Evolutionary conservation across 2,113 vertebrate species (phyloP).

Genomic region (Rhinoptilus africanus): DNA sequence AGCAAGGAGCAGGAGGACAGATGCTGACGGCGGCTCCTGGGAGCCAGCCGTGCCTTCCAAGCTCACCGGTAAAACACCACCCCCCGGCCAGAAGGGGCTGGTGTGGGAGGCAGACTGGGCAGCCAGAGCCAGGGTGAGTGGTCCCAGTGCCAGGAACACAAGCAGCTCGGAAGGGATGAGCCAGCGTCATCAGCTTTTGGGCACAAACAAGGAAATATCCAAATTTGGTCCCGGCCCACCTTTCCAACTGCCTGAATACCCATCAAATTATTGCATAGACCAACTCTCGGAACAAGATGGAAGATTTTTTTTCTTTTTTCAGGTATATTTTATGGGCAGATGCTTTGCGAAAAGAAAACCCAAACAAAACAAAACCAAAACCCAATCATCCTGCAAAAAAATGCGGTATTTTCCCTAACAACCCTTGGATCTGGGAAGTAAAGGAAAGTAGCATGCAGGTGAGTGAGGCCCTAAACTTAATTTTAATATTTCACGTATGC

Average conservation of each 20-base stretch:
- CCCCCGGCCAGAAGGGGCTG: not conserved
- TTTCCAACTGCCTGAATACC: too few species aligned
- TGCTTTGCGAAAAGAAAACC: not conserved
- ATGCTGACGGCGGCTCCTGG: rapidly evolving
- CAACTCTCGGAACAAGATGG: not conserved
- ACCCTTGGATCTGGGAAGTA: too few species aligned
- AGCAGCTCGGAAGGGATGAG: not conserved
- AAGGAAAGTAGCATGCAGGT: not conserved
- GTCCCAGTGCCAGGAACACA: not conserved
- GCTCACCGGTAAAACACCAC: not conserved
- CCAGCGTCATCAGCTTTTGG: rapidly evolving
- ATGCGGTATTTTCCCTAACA: not conserved
- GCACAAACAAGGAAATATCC: too few species aligned
- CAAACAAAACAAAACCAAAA: too few species aligned
- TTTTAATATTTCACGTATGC: rapidly evolving
- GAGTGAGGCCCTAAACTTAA: not conserved
- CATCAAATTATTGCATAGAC: rapidly evolving
- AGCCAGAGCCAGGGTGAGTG: rapidly evolving
- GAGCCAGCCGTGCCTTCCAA: not conserved
- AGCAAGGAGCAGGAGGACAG: not conserved
- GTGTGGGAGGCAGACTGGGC: rapidly evolving
- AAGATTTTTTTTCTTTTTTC: not conserved
- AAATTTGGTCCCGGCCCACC: not conserved
- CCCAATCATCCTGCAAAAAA: not conserved
- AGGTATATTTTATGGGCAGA: not conserved